Base-by-base conservation (phyloP, 2,797 vertebrate species). In the Dendrocincla tyrannina region DNA sequence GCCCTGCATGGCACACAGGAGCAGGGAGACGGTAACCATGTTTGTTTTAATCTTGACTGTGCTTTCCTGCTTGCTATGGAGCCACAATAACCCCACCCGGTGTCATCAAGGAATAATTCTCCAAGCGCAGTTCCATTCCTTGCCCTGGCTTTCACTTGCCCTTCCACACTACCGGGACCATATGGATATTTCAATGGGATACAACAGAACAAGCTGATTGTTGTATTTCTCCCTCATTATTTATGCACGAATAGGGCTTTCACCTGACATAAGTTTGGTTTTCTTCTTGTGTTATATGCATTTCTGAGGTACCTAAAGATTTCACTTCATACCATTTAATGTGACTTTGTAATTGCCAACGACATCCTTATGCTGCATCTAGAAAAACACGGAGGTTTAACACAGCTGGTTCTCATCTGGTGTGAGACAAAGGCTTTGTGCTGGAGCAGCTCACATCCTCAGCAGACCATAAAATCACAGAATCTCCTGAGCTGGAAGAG, bases 1-100 rank as follows among this genome's bases (percentile, higher is more conserved):
- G 9, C 93, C 41, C 91, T 84, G 77, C 41, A 62, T 68, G 93
- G 92, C 89, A 88, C 63, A 24, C 74, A 84, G 74, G 88, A 91
- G 79, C 23, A 56, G 41, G 63, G 70, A n/a, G 69, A 50, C 78
- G 74, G 77, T 68, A 67, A 62, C 64, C 44, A 42, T 39, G 39
- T 6, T 75, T 33, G 62, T 49, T 79, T 69, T 81, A 69, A 55
- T 59, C 67, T 74, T 84, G 39, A 11, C 59, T 27, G 20, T 44
- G 17, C 9, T 70, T 74, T 83, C 16, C 3, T 44, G 60, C 39
- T 79, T 60, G 44, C 32, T 5, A 1, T 39, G 10, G 55, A 85
- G 22, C 25, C 50, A 63, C 56, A 13, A 39, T 35, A 42, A 89
- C 4, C 78, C 95, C 53, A 35, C 35, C 23, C 39, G 23, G 18